A percentile compares a stretch with the other conserved stretches of the same genome.
These are phyloP conservation scores for Dascyllus trimaculatus DNA, from an alignment of 2,113 vertebrate genomes.

Conservation along the genomic window DNA sequence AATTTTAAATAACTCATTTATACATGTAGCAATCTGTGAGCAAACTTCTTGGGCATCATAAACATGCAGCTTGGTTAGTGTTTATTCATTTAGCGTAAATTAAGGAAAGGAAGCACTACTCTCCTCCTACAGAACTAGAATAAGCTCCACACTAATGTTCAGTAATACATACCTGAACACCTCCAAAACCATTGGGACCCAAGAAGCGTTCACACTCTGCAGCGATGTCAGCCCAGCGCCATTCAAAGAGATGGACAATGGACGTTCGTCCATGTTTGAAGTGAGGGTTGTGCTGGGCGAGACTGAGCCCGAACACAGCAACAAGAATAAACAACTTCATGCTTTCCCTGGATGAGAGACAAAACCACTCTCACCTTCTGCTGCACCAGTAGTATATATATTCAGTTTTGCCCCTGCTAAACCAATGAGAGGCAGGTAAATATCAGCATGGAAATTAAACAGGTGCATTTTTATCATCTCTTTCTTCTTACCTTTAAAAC, in stretches of 20 bases:
- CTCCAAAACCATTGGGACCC: slow-evolving; percentile 90
- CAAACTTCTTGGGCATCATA: not conserved
- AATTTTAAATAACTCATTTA: no score
- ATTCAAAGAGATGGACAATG: slow-evolving; percentile 95
- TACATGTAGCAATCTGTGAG: no score
- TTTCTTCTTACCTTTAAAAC: not conserved
- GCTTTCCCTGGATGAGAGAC: slow-evolving; percentile 32
- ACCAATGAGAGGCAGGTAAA: slow-evolving; percentile 47
- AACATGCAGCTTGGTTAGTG: not conserved
- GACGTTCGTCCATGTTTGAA: slow-evolving; percentile 79
- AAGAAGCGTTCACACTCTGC: slow-evolving; percentile 92
- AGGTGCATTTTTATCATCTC: slow-evolving; percentile 63
- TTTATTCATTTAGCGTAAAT: no score
- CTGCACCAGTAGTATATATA: slow-evolving; percentile 41
- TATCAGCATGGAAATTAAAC: slow-evolving; percentile 27
- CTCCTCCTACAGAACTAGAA: not conserved
- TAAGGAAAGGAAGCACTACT: not conserved
- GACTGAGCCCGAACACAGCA: slow-evolving; percentile 76
- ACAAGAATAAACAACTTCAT: slow-evolving; percentile 88
- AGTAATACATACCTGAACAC: slow-evolving; percentile 89
- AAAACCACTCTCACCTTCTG: slow-evolving; percentile 5
- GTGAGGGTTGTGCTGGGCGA: slow-evolving; percentile 86
- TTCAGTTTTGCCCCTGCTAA: not conserved
- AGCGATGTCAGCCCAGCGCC: slow-evolving; percentile 93
- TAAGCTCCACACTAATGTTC: not conserved